These are phyloP conservation scores for Ceyx margarethae DNA, from an alignment of 2,113 vertebrate species.

Conservation along the genomic window DNA sequence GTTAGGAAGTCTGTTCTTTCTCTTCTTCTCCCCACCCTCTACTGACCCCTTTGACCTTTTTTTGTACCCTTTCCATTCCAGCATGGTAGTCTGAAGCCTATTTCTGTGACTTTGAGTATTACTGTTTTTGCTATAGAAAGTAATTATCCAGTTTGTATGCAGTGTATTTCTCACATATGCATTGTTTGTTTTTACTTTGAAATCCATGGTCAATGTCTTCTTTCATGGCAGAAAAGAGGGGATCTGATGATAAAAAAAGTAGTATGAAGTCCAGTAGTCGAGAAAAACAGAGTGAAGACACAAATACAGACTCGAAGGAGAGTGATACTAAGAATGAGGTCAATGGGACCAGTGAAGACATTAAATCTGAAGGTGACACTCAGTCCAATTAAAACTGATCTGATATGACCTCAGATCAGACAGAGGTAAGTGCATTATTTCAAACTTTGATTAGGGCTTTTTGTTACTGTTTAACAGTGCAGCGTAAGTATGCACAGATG, in stretches of 20 bases:
- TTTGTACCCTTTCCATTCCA: conserved; percentile 18
- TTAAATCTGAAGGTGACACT: conserved; percentile 99
- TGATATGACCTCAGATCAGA: conserved; percentile 99
- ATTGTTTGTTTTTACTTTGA: conserved; percentile 75
- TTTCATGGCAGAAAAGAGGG: conserved; percentile 89
- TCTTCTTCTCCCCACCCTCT: background rate
- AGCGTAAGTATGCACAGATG: conserved; percentile 99
- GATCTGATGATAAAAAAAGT: conserved; percentile 93
- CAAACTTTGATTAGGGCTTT: conserved; percentile 89
- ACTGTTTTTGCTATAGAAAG: background rate
- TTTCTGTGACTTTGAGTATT: background rate
- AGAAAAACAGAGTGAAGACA: conserved; percentile 85
- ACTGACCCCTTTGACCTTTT: background rate
- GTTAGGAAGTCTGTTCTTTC: background rate
- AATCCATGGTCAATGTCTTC: conserved; percentile 80
- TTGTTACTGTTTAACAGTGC: conserved; percentile 98
- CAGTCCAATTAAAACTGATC: conserved; percentile 99
- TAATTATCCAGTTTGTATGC: conserved; percentile 14
- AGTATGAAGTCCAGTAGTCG: conserved; percentile 89
- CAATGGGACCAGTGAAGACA: conserved; percentile 96
- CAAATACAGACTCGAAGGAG: conserved; percentile 90
- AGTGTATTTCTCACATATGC: conserved; percentile 48
- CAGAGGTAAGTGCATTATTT: conserved; percentile 98
- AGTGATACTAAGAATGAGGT: conserved; percentile 89
- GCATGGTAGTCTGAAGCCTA: conserved; percentile 5